Conservation (phyloP, 2,797 vertebrate genomes). For the Pseudopleuronectes americanus region DNA sequence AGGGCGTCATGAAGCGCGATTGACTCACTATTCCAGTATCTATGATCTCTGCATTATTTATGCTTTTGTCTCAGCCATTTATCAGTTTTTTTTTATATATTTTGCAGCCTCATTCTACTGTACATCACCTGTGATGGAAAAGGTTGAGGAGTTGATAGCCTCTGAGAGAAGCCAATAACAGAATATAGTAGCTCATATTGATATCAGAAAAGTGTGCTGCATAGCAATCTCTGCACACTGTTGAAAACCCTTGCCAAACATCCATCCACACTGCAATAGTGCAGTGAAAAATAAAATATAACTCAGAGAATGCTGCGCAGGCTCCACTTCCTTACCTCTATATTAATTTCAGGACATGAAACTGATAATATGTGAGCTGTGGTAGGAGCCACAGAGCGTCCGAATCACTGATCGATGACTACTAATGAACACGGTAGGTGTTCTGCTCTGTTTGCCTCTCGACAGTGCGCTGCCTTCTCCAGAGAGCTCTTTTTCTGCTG, state of each 20-base stretch:
- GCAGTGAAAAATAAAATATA: constrained; percentile 50
- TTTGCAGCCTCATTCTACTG: constrained; percentile 48
- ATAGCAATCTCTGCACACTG: constrained; percentile 47
- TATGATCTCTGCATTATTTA: constrained; percentile 70
- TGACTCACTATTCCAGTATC: constrained; percentile 51
- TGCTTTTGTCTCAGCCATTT: constrained; percentile 73
- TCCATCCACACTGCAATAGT: constrained; percentile 61
- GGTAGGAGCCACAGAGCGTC: constrained; percentile 57
- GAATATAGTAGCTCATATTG: constrained; percentile 61
- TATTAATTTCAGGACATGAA: constrained; percentile 63
- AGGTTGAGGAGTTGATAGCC: constrained; percentile 54
- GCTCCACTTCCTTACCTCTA: constrained; percentile 56
- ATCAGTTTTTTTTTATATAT: constrained; percentile 62
- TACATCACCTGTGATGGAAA: constrained; percentile 60
- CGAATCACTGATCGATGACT: constrained; percentile 82
- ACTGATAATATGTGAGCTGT: constrained; percentile 57
- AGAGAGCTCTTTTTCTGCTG: constrained; percentile 63
- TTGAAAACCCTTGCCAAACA: constrained; percentile 55
- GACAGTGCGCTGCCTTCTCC: constrained; percentile 71
- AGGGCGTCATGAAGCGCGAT: constrained; percentile 51
- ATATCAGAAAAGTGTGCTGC: constrained; percentile 61
- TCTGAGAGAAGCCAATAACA: constrained; percentile 65
- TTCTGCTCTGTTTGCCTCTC: constrained; percentile 78
- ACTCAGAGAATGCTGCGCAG: constrained; percentile 52
- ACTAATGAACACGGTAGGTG: constrained; percentile 82